Percentiles rank a stretch among this genome's conserved stretches.
Evolutionary conservation across 1,140 invertebrate species (phyloP).

Genomic region (Trypoxylus dichotomus): DNA sequence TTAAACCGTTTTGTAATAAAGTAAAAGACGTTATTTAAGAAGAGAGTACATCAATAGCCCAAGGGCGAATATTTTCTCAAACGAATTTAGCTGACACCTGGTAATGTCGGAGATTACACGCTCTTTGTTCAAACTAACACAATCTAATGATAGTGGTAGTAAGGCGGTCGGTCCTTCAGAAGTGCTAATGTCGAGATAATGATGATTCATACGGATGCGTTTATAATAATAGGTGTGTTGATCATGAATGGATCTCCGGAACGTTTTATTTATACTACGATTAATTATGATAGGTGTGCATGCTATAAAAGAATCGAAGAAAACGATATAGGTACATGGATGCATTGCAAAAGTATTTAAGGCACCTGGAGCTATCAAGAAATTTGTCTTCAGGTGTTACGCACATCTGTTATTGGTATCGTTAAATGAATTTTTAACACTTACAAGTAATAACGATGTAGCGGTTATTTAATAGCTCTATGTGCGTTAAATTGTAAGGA

Average conservation of each 20-base stretch:
- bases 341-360: neutral
- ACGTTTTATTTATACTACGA: neutral
- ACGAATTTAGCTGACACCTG: constrained; percentile 1
- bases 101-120: neutral
- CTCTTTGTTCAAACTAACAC: constrained; percentile 3
- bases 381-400: neutral
- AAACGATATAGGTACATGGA: neutral
- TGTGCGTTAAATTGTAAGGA: too few relatives aligned
- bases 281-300: neutral
- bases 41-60: neutral
- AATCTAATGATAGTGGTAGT: neutral
- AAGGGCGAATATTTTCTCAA: neutral
- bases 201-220: constrained; percentile 1
- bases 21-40: neutral
- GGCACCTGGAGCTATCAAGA: neutral
- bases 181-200: neutral
- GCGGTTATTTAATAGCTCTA: too few relatives aligned
- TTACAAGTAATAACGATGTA: neutral
- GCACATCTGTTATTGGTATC: neutral
- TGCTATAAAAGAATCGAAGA: neutral
- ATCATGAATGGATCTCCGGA: neutral
- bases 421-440: neutral
- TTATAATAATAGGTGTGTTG: neutral
- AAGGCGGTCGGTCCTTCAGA: neutral
- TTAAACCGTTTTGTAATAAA: neutral